Evolutionary conservation across 2,888 invertebrate genomes (phyloP).

Genomic region (Carcina quercana): DNA sequence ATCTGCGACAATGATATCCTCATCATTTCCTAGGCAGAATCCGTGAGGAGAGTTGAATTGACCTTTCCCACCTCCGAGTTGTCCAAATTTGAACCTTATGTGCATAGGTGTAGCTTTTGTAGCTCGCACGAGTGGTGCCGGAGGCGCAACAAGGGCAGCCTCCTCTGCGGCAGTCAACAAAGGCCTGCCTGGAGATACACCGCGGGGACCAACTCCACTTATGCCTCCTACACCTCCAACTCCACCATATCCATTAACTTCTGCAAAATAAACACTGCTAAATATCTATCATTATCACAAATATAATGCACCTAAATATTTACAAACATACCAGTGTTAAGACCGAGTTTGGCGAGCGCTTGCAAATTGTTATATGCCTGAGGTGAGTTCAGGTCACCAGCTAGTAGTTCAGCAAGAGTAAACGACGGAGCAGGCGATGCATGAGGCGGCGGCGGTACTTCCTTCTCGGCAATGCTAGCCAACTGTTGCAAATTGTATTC

Average conservation of each 20-base stretch:
- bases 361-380: constrained; percentile 92
- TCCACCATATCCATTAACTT: constrained; percentile 64
- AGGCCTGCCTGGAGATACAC: constrained; percentile 65
- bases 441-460: constrained; percentile 67
- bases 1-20: constrained; percentile 97
- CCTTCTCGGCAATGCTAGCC: constrained; percentile 86
- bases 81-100: constrained; percentile 94
- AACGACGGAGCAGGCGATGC: constrained; percentile 78
- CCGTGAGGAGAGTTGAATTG: constrained; percentile 98
- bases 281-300: background rate
- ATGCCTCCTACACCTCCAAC: constrained; percentile 61
- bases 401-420: constrained; percentile 84
- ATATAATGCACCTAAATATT: no score
- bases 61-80: constrained; percentile 92
- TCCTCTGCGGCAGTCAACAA: constrained; percentile 61
- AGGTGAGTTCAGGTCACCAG: constrained; percentile 80
- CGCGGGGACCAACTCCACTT: constrained; percentile 64
- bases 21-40: constrained; percentile 95
- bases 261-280: constrained; percentile 29
- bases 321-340: constrained; percentile 75
- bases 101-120: constrained; percentile 90
- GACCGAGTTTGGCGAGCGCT: constrained; percentile 90
- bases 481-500: constrained; percentile 91
- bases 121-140: constrained; percentile 74
- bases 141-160: constrained; percentile 58